Evolutionary conservation across 2,888 invertebrate genomes (phyloP).

Genomic region (Rapana venosa): DNA sequence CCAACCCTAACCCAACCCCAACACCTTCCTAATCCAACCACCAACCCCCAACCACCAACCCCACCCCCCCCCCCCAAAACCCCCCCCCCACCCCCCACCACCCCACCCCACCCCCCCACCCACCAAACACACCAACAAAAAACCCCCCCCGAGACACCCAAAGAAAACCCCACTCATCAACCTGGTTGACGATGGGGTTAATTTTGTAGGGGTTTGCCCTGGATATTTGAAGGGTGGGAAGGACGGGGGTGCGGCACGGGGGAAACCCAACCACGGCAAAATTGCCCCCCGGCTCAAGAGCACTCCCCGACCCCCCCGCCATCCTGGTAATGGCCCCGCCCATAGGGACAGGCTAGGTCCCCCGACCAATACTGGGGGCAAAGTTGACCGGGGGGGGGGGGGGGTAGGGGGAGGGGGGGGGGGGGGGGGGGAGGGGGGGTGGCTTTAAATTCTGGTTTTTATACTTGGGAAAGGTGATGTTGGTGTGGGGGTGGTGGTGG

Average conservation of each 20-base stretch:
- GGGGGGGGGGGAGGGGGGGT: no score
- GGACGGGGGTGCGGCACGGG: not conserved
- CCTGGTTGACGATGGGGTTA: constrained; percentile 14
- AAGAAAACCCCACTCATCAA: not conserved
- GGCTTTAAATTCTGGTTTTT: no score
- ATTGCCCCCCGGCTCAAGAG: not conserved
- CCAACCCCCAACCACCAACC: no score
- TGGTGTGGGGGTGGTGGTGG: not conserved
- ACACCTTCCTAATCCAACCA: no score
- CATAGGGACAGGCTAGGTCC: not conserved
- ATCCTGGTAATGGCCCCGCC: not conserved
- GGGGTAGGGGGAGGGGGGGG: no score
- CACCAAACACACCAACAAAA: not conserved
- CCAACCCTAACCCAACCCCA: no score
- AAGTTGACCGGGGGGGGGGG: no score
- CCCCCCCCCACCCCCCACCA: not conserved
- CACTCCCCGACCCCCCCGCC: not conserved
- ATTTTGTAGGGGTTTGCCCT: not conserved
- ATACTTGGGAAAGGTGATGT: no score
- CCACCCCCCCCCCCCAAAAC: not conserved
- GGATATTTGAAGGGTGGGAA: constrained; percentile 12
- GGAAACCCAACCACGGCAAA: not conserved
- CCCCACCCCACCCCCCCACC: not conserved
- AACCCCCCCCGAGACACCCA: not conserved
- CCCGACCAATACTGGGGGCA: not conserved